Evolutionary conservation across 2,113 vertebrate genomes (phyloP).

Genomic region (Atherinomorus stipes): DNA sequence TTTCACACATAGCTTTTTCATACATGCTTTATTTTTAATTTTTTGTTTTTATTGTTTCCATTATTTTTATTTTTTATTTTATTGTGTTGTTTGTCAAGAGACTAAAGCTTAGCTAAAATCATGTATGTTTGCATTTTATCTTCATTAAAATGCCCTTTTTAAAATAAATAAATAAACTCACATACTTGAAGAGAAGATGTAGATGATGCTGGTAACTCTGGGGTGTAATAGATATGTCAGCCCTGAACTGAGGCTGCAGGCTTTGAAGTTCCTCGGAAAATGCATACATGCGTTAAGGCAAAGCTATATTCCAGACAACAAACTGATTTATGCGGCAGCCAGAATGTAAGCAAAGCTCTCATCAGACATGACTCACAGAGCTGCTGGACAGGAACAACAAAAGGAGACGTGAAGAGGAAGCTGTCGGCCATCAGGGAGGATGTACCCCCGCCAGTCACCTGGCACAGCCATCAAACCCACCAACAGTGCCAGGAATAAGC

Average conservation of each 20-base stretch:
- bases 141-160: no score
- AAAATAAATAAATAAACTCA: no score
- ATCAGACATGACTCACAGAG: constrained; percentile 43
- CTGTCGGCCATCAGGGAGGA: constrained; percentile 56
- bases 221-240: background rate
- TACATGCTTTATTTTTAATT: no score
- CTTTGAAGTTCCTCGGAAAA: constrained; percentile 2
- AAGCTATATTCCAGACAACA: constrained; percentile 35
- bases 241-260: background rate
- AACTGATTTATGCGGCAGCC: constrained; percentile 41
- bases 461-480: constrained; percentile 55
- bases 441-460: constrained; percentile 60
- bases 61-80: no score
- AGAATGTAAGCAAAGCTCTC: constrained; percentile 43
- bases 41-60: no score
- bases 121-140: no score
- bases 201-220: background rate
- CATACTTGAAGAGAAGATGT: background rate
- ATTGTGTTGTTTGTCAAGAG: no score
- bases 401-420: constrained; percentile 49
- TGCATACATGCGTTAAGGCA: background rate
- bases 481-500: constrained; percentile 51
- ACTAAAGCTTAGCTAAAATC: no score
- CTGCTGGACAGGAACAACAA: constrained; percentile 41
- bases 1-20: no score